phyloP scores from a whole-genome alignment of 2,888 invertebrate genomes.

The Epinotia brunnichana region DNA sequence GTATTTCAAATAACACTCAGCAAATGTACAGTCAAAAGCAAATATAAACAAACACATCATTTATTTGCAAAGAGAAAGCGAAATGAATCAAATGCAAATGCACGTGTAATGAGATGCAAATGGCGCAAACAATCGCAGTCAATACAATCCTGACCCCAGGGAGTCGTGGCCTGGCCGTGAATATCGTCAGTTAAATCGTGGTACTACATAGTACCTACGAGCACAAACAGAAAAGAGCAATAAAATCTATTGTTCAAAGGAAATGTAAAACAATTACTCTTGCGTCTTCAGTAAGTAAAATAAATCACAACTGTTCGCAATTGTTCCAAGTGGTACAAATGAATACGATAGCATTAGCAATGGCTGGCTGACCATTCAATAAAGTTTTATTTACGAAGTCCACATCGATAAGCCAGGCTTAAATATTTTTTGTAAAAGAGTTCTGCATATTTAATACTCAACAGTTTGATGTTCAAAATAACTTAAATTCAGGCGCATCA shows the following conservation, averaged over 20 bases:
- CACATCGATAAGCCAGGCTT: background rate
- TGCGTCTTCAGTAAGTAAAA: background rate
- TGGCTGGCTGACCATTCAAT: background rate
- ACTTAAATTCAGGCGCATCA: constrained; percentile 7
- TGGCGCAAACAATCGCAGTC: constrained; percentile 43
- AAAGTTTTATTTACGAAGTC: background rate
- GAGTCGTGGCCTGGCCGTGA: constrained; percentile 32
- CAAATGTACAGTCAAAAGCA: constrained; percentile 21
- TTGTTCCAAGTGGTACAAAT: constrained; percentile 7
- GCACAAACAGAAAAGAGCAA: constrained; percentile 13
- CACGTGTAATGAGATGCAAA: constrained; percentile 44
- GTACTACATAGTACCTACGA: constrained; percentile 18
- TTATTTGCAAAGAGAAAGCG: constrained; percentile 39
- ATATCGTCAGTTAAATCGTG: constrained; percentile 34
- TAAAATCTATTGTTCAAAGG: constrained; percentile 15
- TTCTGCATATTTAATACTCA: no score
- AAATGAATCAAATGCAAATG: constrained; percentile 44
- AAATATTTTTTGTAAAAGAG: background rate
- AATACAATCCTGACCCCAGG: constrained; percentile 41
- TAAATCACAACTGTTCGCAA: constrained; percentile 15
- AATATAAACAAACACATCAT: constrained; percentile 37
- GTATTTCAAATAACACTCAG: constrained; percentile 13
- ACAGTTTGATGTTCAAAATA: background rate
- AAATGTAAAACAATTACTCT: constrained; percentile 24
- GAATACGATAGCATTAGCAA: constrained; percentile 3